Percentiles rank a stretch among this genome's conserved stretches.
phyloP scores from a whole-genome alignment of 2,113 vertebrate genomes.

The Hystrix brachyura region DNA sequence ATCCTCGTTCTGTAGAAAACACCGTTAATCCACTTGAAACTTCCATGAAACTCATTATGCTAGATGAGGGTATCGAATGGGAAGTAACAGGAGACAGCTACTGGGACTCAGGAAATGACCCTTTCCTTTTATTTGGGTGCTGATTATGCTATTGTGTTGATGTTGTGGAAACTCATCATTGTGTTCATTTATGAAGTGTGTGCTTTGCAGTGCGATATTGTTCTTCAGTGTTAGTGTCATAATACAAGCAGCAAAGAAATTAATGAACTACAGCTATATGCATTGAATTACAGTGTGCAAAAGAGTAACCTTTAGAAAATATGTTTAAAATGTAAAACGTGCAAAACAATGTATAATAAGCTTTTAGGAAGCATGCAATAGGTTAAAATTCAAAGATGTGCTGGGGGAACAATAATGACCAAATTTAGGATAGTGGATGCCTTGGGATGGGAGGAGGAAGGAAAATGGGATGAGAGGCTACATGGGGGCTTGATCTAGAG shows the following conservation, averaged over 20 bases:
- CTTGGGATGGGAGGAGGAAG: neutral
- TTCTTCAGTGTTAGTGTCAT: neutral
- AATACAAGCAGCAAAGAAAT: conserved; percentile 9
- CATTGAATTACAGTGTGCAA: neutral
- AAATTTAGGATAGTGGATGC: neutral
- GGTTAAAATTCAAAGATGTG: neutral
- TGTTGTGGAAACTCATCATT: neutral
- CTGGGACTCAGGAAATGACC: neutral
- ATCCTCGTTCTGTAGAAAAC: neutral
- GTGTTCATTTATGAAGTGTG: neutral
- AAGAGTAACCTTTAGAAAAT: neutral
- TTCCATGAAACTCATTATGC: neutral
- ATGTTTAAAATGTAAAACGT: neutral
- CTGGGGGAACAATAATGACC: neutral
- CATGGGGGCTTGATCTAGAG: neutral
- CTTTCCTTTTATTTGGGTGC: neutral
- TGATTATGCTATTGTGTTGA: neutral
- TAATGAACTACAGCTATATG: neutral
- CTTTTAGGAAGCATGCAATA: neutral
- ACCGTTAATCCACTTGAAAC: neutral
- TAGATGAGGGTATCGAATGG: neutral
- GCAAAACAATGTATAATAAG: neutral
- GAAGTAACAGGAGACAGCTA: neutral
- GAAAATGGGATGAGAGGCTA: neutral
- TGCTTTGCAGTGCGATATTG: neutral